A percentile compares a stretch with the other conserved stretches of the same genome.
phyloP scores from a whole-genome alignment of 2,113 vertebrate genomes.

The Spizaetus ornatus region DNA sequence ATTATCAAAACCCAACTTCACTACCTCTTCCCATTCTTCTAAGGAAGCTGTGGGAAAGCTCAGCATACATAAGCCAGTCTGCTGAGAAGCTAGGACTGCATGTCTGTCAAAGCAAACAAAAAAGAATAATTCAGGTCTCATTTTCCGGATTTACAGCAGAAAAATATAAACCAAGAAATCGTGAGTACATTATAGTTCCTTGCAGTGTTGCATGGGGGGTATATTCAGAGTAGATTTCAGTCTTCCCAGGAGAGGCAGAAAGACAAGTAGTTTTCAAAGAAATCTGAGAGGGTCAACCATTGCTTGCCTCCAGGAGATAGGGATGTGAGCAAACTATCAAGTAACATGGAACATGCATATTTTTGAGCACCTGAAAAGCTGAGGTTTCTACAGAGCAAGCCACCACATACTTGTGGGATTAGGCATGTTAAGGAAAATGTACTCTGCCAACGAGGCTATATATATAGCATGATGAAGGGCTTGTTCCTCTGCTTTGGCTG shows the following conservation, averaged over 20 bases:
- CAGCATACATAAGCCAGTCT: neutral
- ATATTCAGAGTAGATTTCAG: neutral
- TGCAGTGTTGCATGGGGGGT: neutral
- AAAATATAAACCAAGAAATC: neutral
- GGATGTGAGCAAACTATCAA: slow-evolving; percentile 38
- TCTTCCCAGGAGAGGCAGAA: neutral
- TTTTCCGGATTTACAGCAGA: neutral
- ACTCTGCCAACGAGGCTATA: neutral
- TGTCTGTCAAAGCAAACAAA: neutral
- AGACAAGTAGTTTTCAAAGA: neutral
- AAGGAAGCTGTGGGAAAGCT: neutral
- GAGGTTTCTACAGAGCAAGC: slow-evolving; percentile 44
- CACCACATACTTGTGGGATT: slow-evolving; percentile 56
- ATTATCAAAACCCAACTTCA: neutral
- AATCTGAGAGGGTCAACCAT: neutral
- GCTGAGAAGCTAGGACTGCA: neutral
- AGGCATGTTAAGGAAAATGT: slow-evolving; percentile 34
- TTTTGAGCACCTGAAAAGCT: slow-evolving; percentile 53
- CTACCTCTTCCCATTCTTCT: neutral
- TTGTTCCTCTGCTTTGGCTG: slow-evolving; percentile 3
- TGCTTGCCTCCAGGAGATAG: neutral
- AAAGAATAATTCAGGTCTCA: neutral
- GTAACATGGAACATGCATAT: neutral
- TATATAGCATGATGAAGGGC: slow-evolving; percentile 15
- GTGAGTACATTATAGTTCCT: neutral